Percentiles rank a stretch among this genome's conserved stretches.
phyloP scores from a whole-genome alignment of 2,797 vertebrate genomes.

The Oreochromis mossambicus region DNA sequence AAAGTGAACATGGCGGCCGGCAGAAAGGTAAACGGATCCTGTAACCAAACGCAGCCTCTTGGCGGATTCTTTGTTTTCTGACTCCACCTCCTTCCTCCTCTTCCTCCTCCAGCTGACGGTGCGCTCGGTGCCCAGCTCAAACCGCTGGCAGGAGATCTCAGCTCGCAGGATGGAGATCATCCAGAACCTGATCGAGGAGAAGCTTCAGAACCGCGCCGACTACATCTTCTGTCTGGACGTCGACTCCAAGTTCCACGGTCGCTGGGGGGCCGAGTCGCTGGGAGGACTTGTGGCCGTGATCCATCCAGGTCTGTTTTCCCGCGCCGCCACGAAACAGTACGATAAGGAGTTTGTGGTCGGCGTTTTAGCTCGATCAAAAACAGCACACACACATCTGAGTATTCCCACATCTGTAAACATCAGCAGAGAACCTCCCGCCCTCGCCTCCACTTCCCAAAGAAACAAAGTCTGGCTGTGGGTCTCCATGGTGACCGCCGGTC shows the following conservation, averaged over 20 bases:
- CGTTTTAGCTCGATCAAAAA: not conserved
- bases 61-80: not conserved
- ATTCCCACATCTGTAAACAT: not conserved
- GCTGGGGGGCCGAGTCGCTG: constrained; percentile 75
- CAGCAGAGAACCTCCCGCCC: not conserved
- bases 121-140: not conserved
- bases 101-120: constrained; percentile 12
- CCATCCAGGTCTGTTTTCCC: constrained; percentile 57
- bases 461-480: not conserved
- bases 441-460: not conserved
- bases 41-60: not conserved
- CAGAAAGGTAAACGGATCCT: constrained; percentile 5
- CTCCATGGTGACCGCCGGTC: not conserved
- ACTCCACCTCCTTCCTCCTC: not conserved
- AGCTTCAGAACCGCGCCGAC: not conserved
- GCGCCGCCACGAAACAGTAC: not conserved
- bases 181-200: constrained; percentile 55
- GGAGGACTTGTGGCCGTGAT: constrained; percentile 69
- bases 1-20: not conserved
- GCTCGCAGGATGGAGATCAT: constrained; percentile 71
- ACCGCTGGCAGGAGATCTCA: constrained; percentile 78
- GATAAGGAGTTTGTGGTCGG: not conserved
- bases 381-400: not conserved
- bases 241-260: constrained; percentile 53
- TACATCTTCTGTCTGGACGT: constrained; percentile 70